Conservation (phyloP, 2,888 invertebrate genomes). For the Caenorhabditis virilis region DNA sequence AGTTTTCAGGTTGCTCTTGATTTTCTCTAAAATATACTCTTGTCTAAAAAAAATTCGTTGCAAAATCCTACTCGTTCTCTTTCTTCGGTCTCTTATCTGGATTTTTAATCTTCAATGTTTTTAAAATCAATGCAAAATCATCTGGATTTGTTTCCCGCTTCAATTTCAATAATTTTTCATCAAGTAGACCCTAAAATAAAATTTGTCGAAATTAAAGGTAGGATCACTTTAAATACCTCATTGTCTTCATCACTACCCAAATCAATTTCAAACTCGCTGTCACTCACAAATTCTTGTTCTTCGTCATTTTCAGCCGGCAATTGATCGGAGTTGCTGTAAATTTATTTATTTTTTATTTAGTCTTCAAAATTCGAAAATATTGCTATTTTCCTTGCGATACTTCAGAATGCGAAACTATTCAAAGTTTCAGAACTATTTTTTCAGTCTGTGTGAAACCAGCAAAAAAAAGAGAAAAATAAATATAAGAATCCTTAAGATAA, state of each 20-base stretch:
- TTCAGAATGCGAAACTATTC: not conserved
- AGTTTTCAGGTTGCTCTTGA: too few relatives aligned
- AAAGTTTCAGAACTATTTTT: not conserved
- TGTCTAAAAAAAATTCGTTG: too few relatives aligned
- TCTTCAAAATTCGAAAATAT: not conserved
- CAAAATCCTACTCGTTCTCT: too few relatives aligned
- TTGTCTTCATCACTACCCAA: slow-evolving; percentile 5
- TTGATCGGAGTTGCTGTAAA: not conserved
- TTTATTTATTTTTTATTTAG: not conserved
- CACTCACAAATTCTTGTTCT: not conserved
- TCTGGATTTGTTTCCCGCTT: not conserved
- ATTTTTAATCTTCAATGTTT: not conserved
- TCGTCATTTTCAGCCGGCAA: not conserved
- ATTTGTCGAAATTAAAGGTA: too few relatives aligned
- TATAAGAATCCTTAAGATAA: too few relatives aligned
- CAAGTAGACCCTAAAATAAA: not conserved
- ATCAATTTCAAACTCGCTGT: slow-evolving; percentile 4
- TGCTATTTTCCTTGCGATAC: not conserved
- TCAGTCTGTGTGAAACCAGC: not conserved
- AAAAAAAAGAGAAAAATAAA: not conserved
- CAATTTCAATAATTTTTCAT: not conserved
- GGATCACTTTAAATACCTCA: too few relatives aligned
- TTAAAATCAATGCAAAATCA: not conserved
- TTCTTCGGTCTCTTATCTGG: not conserved
- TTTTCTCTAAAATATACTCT: too few relatives aligned